These are phyloP conservation scores for Enteromius unitaeniatus DNA, from an alignment of 2,797 vertebrate species.

Conservation along the genomic window DNA sequence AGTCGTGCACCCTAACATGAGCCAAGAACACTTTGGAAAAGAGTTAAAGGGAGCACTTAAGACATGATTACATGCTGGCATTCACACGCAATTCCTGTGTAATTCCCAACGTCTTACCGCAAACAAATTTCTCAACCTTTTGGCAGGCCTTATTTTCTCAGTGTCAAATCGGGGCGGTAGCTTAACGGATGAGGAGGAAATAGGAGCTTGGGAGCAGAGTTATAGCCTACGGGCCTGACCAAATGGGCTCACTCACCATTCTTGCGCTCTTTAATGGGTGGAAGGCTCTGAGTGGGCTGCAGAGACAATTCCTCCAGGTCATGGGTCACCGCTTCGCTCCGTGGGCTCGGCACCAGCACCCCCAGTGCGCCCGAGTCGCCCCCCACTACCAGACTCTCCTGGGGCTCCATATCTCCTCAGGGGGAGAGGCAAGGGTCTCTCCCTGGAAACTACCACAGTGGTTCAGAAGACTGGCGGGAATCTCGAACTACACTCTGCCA, in stretches of 20 bases:
- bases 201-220: constrained; percentile 32
- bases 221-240: constrained; percentile 9
- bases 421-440: constrained; percentile 35
- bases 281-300: constrained; percentile 77
- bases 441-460: constrained; percentile 29
- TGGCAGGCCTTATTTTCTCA: constrained; percentile 65
- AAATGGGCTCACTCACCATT: constrained; percentile 74
- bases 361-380: constrained; percentile 69
- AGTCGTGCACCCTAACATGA: constrained; percentile 18
- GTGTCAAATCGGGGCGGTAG: constrained; percentile 58
- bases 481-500: constrained; percentile 27
- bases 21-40: constrained; percentile 58
- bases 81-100: constrained; percentile 62
- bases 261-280: constrained; percentile 80
- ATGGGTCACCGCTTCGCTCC: constrained; percentile 83
- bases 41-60: constrained; percentile 59
- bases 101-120: constrained; percentile 66
- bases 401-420: constrained; percentile 74
- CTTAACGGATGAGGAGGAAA: constrained; percentile 66
- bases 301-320: constrained; percentile 83
- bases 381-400: constrained; percentile 69
- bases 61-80: constrained; percentile 64
- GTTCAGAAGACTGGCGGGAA: constrained; percentile 37
- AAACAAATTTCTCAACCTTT: constrained; percentile 68
- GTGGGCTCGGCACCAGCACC: constrained; percentile 80